Conservation (phyloP, 23 tunicate genomes). For the Clavelina lepadiformis region DNA sequence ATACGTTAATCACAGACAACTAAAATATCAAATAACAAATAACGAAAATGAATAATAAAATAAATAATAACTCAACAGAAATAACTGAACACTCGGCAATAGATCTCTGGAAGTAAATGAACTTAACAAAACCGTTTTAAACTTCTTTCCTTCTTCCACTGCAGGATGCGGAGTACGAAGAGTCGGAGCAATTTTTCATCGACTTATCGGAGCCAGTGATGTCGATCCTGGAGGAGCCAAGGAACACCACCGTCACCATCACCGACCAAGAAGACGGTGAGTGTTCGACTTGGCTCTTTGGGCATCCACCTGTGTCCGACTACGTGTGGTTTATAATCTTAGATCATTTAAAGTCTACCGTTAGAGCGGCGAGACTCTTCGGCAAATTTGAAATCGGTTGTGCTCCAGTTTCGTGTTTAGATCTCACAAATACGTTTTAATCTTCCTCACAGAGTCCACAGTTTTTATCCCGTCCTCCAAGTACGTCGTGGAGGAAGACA, state of each 20-base stretch:
- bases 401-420: too few relatives aligned
- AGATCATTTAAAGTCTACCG: too few relatives aligned
- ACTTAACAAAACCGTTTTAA: not conserved
- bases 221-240: slow-evolving; percentile 83
- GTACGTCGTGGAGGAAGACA: slow-evolving; percentile 49
- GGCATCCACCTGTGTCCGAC: too few relatives aligned
- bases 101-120: not conserved
- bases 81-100: not conserved
- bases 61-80: not conserved
- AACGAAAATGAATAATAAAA: too few relatives aligned
- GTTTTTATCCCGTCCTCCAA: slow-evolving; percentile 53
- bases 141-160: too few relatives aligned
- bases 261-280: slow-evolving; percentile 90
- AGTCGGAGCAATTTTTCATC: slow-evolving; percentile 67
- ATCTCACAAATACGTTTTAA: not conserved
- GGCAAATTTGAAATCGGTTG: too few relatives aligned
- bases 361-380: too few relatives aligned
- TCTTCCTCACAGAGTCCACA: slow-evolving; percentile 57
- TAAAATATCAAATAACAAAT: too few relatives aligned
- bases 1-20: too few relatives aligned
- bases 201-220: slow-evolving; percentile 94
- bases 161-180: slow-evolving; percentile 87
- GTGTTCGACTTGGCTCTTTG: too few relatives aligned
- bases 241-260: slow-evolving; percentile 52
- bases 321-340: too few relatives aligned